phyloP scores from a whole-genome alignment of 2,113 vertebrate species.

The Toxotes jaculatrix region DNA sequence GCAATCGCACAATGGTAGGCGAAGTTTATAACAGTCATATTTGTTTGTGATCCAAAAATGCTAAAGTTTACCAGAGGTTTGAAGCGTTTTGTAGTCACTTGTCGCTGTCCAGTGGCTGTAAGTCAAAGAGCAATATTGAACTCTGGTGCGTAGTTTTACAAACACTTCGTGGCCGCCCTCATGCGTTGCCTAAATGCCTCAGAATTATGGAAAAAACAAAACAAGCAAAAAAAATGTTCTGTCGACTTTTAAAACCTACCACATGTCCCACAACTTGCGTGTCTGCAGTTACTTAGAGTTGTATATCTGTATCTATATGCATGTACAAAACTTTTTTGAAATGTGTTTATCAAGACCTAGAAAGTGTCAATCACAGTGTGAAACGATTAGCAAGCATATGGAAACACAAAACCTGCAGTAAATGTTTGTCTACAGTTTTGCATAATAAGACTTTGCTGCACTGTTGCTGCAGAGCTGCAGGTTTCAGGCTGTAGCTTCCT shows the following conservation, averaged over 20 bases:
- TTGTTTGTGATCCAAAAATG: background rate
- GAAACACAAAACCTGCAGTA: background rate
- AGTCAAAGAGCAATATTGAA: background rate
- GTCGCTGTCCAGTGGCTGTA: background rate
- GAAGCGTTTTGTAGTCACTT: background rate
- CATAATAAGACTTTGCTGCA: background rate
- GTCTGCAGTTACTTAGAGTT: background rate
- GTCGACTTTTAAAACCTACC: background rate
- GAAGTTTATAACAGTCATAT: background rate
- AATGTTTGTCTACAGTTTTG: background rate
- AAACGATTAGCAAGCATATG: background rate
- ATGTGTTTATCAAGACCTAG: too few species aligned
- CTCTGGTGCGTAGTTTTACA: background rate
- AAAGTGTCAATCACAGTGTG: background rate
- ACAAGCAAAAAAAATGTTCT: background rate
- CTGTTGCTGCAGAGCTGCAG: background rate
- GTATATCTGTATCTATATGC: too few species aligned
- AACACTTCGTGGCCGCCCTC: background rate
- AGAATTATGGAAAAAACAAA: background rate
- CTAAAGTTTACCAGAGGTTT: background rate
- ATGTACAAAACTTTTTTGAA: background rate
- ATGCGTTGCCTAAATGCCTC: too few species aligned
- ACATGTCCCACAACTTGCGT: background rate
- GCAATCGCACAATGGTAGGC: constrained; percentile 42
- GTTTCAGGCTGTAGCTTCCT: constrained; percentile 19